Conservation (phyloP, 2,797 vertebrate species). For the Neomorphus geoffroyi region DNA sequence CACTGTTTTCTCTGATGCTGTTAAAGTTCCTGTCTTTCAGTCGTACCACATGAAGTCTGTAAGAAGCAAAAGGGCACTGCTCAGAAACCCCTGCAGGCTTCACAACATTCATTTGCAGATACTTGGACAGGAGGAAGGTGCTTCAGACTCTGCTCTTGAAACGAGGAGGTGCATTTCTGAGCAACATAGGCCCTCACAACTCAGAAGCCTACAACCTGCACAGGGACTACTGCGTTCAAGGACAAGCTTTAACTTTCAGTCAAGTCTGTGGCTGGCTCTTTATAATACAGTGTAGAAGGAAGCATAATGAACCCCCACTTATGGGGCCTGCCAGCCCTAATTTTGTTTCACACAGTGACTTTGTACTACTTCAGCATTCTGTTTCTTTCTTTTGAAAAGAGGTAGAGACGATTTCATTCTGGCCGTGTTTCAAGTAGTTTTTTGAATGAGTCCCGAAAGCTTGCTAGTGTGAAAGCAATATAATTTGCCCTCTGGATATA, state of each 20-base stretch:
- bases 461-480: not conserved
- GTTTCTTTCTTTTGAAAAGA: not conserved
- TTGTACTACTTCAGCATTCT: not conserved
- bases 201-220: not conserved
- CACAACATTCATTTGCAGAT: not conserved
- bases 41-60: not conserved
- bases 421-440: not conserved
- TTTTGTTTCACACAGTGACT: not conserved
- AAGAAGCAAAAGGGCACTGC: not conserved
- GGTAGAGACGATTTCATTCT: not conserved
- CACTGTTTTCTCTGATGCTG: not conserved
- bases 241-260: not conserved
- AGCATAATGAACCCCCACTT: not conserved
- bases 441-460: not conserved
- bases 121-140: not conserved
- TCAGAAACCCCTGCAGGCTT: not conserved
- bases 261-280: not conserved
- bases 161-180: not conserved
- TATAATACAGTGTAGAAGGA: not conserved
- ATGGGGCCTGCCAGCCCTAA: not conserved
- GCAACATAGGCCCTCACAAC: not conserved
- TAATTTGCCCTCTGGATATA: not conserved
- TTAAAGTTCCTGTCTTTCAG: not conserved
- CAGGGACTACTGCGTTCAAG: not conserved
- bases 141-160: not conserved